These are phyloP conservation scores for Tringa solitaria DNA, from an alignment of 2,113 vertebrate genomes.

Conservation along the genomic window DNA sequence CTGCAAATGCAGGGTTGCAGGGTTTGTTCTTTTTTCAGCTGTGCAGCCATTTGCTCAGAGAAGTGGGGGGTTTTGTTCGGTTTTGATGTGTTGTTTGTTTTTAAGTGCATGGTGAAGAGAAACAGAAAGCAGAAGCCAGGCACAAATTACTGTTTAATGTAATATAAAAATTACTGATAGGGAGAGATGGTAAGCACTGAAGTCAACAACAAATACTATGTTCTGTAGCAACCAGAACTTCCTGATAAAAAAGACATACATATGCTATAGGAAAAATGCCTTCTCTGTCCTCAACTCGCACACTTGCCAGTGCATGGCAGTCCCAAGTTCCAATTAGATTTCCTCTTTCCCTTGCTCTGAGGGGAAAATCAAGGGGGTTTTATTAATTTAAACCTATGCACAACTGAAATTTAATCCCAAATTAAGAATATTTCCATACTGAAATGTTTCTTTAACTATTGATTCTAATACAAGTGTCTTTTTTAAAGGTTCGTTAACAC, in stretches of 20 bases:
- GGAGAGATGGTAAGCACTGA: conserved; percentile 32
- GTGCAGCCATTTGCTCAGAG: not conserved
- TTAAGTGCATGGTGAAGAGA: conserved; percentile 29
- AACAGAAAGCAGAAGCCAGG: conserved; percentile 47
- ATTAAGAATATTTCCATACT: not conserved
- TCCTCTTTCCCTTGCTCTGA: not conserved
- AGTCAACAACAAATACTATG: not conserved
- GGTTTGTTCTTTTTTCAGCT: not conserved
- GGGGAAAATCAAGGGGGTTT: not conserved
- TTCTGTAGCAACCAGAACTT: conserved; percentile 2
- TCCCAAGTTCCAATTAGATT: not conserved
- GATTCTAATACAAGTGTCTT: not conserved
- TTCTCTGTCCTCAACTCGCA: not conserved
- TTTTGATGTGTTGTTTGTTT: not conserved
- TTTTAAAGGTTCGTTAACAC: not conserved
- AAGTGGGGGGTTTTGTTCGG: not conserved
- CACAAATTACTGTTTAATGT: conserved; percentile 37
- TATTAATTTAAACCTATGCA: not conserved
- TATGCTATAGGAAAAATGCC: not conserved
- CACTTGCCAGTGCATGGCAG: not conserved
- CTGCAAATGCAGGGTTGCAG: not conserved
- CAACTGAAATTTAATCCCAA: not conserved
- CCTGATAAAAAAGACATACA: not conserved
- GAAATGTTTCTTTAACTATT: not conserved
- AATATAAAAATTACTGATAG: conserved; percentile 24